These are phyloP conservation scores for Callaeas wilsoni DNA, from an alignment of 2,113 vertebrate species.

Conservation along the genomic window DNA sequence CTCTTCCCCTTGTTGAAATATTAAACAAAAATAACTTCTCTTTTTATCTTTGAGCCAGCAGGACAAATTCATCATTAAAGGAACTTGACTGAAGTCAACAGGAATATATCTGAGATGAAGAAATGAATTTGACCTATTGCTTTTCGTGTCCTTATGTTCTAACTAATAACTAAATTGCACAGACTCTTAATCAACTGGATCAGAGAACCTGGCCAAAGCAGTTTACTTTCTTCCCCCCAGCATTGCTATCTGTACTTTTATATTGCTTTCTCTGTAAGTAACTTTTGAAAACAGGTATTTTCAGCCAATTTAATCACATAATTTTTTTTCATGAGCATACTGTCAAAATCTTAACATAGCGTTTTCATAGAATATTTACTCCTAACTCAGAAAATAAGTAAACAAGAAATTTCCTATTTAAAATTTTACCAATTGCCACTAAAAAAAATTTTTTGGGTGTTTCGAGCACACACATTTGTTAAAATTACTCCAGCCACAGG, in stretches of 20 bases:
- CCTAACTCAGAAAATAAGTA: background rate
- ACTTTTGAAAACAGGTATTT: background rate
- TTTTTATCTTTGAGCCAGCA: conserved; percentile 65
- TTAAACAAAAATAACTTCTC: conserved; percentile 68
- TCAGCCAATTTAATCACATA: background rate
- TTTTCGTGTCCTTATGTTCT: conserved; percentile 15
- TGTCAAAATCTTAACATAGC: background rate
- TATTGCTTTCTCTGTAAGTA: background rate
- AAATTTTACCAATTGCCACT: background rate
- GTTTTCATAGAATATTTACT: background rate
- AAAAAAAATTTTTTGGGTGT: background rate
- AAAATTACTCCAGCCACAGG: background rate
- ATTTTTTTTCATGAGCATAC: background rate
- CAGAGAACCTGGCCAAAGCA: background rate
- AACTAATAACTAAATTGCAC: conserved; percentile 10
- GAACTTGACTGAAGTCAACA: conserved; percentile 51
- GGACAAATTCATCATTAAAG: conserved; percentile 57
- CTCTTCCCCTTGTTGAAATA: conserved; percentile 71
- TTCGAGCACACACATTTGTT: background rate
- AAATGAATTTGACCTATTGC: conserved; percentile 43
- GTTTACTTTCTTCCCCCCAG: background rate
- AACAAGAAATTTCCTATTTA: background rate
- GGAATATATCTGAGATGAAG: conserved; percentile 35
- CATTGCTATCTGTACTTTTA: background rate
- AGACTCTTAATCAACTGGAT: background rate